Evolutionary conservation across 2,113 vertebrate species (phyloP).

Genomic region (Embiotoca jacksoni): DNA sequence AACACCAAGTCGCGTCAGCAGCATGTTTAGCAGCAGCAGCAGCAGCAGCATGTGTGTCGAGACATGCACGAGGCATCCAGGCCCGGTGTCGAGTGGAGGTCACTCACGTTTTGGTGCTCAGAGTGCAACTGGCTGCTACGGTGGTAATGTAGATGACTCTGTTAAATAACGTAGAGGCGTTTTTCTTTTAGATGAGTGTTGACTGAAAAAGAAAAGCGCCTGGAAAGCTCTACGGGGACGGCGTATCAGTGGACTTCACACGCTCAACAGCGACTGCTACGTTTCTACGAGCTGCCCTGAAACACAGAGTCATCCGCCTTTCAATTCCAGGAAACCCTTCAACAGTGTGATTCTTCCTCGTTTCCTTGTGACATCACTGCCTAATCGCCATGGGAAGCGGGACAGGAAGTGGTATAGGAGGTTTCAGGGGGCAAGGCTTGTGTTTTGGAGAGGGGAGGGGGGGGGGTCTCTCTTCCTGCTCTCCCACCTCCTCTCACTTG

Average conservation of each 20-base stretch:
- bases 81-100: no score
- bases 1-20: no score
- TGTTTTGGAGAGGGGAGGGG: constrained; percentile 35
- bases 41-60: no score
- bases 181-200: no score
- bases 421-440: constrained; percentile 46
- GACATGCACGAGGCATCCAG: no score
- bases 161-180: no score
- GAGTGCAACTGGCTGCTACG: no score
- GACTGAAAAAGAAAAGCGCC: no score
- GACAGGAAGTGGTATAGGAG: constrained; percentile 61
- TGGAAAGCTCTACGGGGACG: no score
- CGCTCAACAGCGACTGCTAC: neutral
- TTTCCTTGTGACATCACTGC: constrained; percentile 66
- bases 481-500: constrained; percentile 30
- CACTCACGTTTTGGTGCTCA: no score
- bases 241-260: neutral
- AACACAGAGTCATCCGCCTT: constrained; percentile 44
- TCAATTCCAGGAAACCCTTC: constrained; percentile 66
- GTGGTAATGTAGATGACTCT: no score
- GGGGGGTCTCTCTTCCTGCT: constrained; percentile 46
- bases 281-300: neutral
- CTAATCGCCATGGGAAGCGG: constrained; percentile 55
- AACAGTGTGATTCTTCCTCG: constrained; percentile 39
- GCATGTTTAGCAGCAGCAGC: no score